phyloP scores from a whole-genome alignment of 1,140 invertebrate species.

The Trypoxylus dichotomus region DNA sequence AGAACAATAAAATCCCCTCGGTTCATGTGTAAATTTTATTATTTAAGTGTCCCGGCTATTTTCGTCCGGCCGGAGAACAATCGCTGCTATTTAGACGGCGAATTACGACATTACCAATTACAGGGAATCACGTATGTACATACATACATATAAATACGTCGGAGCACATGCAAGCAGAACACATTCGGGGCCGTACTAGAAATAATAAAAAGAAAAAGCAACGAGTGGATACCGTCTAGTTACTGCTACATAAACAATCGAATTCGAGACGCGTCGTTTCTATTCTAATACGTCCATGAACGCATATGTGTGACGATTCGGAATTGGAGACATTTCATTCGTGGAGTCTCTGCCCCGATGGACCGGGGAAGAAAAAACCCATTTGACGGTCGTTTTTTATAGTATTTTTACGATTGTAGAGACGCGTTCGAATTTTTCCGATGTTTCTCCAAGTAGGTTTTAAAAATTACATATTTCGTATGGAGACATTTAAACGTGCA shows the following conservation, averaged over 20 bases:
- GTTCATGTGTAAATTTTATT: not conserved
- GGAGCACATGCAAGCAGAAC: not conserved
- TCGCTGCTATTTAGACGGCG: not conserved
- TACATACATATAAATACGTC: not conserved
- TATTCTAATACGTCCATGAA: not conserved
- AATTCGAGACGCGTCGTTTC: not conserved
- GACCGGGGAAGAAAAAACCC: not conserved
- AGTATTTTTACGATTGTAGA: not conserved
- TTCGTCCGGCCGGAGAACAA: not conserved
- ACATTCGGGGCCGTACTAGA: not conserved
- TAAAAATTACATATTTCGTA: no score
- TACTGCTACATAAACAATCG: constrained; percentile 2
- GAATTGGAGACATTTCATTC: not conserved
- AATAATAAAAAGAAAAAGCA: not conserved
- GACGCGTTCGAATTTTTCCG: not conserved
- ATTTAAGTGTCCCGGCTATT: not conserved
- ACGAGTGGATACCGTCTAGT: not conserved
- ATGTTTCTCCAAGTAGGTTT: no score
- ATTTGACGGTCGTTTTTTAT: not conserved
- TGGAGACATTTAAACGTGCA: no score
- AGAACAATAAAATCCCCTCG: not conserved
- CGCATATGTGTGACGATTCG: not conserved
- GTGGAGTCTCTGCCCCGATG: not conserved
- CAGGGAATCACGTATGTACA: not conserved
- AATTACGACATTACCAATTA: constrained; percentile 7